Evolutionary conservation across 2,797 vertebrate species (phyloP), one percentile per base, ranked within the genome.

Genomic region (Semaprochilodus insignis): DNA sequence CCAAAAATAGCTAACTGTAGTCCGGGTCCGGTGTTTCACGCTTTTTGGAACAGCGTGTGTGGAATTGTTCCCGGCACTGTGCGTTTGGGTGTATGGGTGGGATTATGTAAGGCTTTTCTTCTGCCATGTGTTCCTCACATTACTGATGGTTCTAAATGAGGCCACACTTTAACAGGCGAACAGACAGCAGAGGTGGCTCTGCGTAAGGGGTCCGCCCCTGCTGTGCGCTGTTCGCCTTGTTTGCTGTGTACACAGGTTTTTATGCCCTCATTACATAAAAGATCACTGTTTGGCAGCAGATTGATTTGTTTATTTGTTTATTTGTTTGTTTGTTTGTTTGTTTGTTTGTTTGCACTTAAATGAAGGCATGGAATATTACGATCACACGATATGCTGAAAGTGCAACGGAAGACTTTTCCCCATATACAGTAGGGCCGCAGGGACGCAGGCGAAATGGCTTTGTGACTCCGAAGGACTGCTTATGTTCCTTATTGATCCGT

Each of bases 121-220:
- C 81, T 86, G 89, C 88, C 80, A 74, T 88, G 83, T 80, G 81
- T 81, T 83, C 81, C 63, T 55, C 84, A 36, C 13, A 5, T 77
- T 83, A 88, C 84, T 87, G 80, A 91, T 77, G 77, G 59, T 8
- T 72, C 81, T 89, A 91, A 89, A 91, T 90, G 85, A 89, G 88
- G 83, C 75, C 17, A 63, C 78, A 80, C 85, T 91, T 90, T 87
- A 82, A 86, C 66, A 72, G 36, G 48, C 65, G 3, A 48, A 13
- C 66, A 44, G 19, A 11, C 10, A 21, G 44, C 81, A 54, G 66
- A 63, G 34, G 40, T 63, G 55, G 67, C 36, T 21, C 40, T 36
- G 15, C 40, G 40, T 62, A 69, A 52, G 65, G n/a, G 23, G 52
- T 40, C 67, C 27, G 6, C 60, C 34, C 0, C 69, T 67, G 27